phyloP scores from a whole-genome alignment of 2,888 invertebrate genomes.

The Synanthedon vespiformis region DNA sequence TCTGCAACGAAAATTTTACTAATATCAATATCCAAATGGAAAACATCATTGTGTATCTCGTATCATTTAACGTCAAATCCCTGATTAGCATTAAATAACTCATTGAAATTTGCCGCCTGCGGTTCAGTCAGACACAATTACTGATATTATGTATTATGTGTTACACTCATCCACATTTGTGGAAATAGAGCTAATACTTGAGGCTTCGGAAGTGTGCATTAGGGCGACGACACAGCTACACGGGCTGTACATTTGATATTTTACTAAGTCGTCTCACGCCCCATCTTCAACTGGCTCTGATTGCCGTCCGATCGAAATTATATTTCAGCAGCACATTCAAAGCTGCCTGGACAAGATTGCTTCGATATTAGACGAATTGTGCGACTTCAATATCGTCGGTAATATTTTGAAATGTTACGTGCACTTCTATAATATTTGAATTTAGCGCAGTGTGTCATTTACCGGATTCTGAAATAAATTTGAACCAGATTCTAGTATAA shows the following conservation, averaged over 20 bases:
- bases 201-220: constrained; percentile 21
- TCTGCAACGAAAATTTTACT: too few species aligned
- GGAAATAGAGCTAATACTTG: neutral
- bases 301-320: constrained; percentile 70
- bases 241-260: constrained; percentile 51
- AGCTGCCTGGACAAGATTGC: constrained; percentile 59
- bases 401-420: too few species aligned
- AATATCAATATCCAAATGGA: too few species aligned
- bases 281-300: constrained; percentile 67
- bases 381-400: neutral
- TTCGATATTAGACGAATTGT: constrained; percentile 9
- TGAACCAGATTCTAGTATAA: neutral
- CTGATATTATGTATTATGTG: too few species aligned
- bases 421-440: too few species aligned
- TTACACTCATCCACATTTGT: neutral
- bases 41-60: too few species aligned
- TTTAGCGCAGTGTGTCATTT: neutral
- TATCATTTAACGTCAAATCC: too few species aligned
- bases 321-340: constrained; percentile 67
- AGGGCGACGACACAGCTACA: constrained; percentile 20
- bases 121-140: neutral
- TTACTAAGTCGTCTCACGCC: constrained; percentile 63
- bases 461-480: neutral
- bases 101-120: neutral
- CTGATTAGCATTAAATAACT: too few species aligned